Conservation (phyloP, 2,797 vertebrate species). For the Bradypodion ventrale region DNA sequence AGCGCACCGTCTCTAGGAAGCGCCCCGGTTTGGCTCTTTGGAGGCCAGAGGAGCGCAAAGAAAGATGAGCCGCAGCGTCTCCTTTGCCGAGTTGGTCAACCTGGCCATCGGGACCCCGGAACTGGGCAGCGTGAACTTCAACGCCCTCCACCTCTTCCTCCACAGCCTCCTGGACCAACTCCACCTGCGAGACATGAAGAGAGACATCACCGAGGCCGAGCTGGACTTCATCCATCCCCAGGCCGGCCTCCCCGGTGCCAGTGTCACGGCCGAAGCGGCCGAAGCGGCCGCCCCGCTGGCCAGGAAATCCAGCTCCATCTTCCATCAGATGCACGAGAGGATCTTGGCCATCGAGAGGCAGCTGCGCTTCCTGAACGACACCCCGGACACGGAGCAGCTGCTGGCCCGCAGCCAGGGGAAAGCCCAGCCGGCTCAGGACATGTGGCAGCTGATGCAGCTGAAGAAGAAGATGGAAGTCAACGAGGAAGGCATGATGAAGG, state of each 20-base stretch:
- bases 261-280: accelerated
- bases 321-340: constrained; percentile 63
- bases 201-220: constrained; percentile 22
- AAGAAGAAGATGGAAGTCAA: constrained; percentile 64
- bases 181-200: constrained; percentile 32
- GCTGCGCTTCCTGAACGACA: not conserved
- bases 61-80: constrained; percentile 47
- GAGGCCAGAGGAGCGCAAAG: too few species aligned
- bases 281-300: not conserved
- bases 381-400: constrained; percentile 22
- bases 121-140: constrained; percentile 57
- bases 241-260: not conserved
- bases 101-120: constrained; percentile 55
- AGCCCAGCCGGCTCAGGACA: constrained; percentile 4
- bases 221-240: constrained; percentile 48
- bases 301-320: constrained; percentile 37
- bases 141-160: constrained; percentile 63
- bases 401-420: constrained; percentile 33
- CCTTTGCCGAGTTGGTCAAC: constrained; percentile 57
- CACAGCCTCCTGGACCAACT: constrained; percentile 66
- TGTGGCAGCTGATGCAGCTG: constrained; percentile 67
- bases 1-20: not conserved
- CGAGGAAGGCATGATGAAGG: constrained; percentile 63
- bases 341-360: constrained; percentile 50
- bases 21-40: too few species aligned